These are phyloP conservation scores for Dynastes grantii DNA, from an alignment of 2,888 invertebrate genomes.

Conservation along the genomic window DNA sequence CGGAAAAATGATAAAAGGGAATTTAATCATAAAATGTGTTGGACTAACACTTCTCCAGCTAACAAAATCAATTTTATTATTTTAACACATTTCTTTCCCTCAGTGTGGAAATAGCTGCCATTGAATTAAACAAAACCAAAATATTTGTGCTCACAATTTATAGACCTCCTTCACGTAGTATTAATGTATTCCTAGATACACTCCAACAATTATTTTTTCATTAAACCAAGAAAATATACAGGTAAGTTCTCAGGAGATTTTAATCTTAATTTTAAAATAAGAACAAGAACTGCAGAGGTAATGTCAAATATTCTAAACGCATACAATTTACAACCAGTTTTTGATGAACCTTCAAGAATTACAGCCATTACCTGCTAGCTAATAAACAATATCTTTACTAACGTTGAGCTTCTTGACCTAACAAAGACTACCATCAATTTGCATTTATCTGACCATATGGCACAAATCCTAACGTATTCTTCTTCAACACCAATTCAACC, in stretches of 20 bases:
- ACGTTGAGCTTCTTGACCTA: background rate
- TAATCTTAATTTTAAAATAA: background rate
- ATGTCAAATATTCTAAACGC: background rate
- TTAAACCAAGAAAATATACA: too few species aligned
- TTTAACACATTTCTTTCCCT: too few species aligned
- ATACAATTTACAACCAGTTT: background rate
- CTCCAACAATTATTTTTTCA: too few species aligned
- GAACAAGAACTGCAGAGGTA: background rate
- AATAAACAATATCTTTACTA: background rate
- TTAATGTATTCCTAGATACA: too few species aligned
- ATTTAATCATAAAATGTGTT: too few species aligned
- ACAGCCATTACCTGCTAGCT: background rate
- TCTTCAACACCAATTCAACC: background rate
- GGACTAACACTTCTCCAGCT: too few species aligned
- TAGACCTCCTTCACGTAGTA: too few species aligned
- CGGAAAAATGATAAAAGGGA: too few species aligned
- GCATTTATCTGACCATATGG: background rate
- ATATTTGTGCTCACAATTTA: too few species aligned
- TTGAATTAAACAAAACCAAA: too few species aligned
- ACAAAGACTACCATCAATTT: background rate
- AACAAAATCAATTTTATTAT: too few species aligned
- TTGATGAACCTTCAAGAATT: background rate
- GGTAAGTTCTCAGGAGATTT: background rate
- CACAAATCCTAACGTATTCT: background rate
- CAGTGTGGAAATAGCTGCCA: too few species aligned